Percentiles rank a stretch among this genome's conserved stretches.
Conservation (phyloP, 2,888 invertebrate genomes). For the Coremacera marginata region DNA sequence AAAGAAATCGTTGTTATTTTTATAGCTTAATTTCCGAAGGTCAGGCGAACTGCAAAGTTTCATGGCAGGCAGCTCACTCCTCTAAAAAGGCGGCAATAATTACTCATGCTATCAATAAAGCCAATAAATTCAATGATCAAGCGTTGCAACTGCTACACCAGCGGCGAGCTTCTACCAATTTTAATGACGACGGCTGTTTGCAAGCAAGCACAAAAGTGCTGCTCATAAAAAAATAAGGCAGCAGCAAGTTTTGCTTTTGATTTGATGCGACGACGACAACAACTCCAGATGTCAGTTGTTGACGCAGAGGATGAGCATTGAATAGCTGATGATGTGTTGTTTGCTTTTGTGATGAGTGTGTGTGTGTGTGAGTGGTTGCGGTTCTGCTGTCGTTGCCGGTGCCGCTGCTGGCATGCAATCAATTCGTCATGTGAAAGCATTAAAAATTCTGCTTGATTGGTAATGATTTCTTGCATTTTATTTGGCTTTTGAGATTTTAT, state of each 20-base stretch:
- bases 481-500: constrained; percentile 20
- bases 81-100: constrained; percentile 43
- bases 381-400: neutral
- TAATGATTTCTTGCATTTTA: constrained; percentile 37
- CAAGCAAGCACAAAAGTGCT: constrained; percentile 2
- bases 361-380: neutral
- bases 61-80: neutral
- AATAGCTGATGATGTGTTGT: constrained; percentile 25
- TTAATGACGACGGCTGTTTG: constrained; percentile 29
- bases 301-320: constrained; percentile 29
- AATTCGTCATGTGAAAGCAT: constrained; percentile 43
- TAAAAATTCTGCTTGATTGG: constrained; percentile 38
- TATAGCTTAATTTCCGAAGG: constrained; percentile 55
- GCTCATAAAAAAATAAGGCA: constrained; percentile 40
- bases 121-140: constrained; percentile 50
- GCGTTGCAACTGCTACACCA: constrained; percentile 1
- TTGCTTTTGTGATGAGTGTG: too few relatives aligned
- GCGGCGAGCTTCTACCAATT: constrained; percentile 26
- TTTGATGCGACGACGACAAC: constrained; percentile 28
- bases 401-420: constrained; percentile 21
- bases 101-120: constrained; percentile 52
- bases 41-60: constrained; percentile 33
- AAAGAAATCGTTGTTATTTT: constrained; percentile 41
- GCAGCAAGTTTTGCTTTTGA: constrained; percentile 27
- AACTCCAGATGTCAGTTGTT: constrained; percentile 30